These are phyloP conservation scores for Habropoda laboriosa DNA, from an alignment of 1,140 invertebrate species.

Conservation along the genomic window DNA sequence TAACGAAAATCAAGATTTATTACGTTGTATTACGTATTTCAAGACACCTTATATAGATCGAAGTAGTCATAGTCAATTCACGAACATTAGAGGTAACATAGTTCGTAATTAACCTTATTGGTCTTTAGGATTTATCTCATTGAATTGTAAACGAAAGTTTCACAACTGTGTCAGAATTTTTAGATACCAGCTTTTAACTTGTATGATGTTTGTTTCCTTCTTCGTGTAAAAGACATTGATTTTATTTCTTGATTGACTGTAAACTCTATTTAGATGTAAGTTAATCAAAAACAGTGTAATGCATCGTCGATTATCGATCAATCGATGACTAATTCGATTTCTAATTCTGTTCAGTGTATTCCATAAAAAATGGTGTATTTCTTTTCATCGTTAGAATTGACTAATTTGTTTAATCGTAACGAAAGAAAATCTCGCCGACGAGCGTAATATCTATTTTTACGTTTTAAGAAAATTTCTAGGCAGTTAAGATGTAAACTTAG, in stretches of 20 bases:
- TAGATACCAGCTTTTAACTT: not conserved
- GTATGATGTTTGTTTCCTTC: not conserved
- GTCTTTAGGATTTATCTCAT: not conserved
- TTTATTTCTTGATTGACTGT: conserved; percentile 5
- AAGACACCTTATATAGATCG: not conserved
- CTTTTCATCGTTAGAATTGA: not conserved
- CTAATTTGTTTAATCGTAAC: not conserved
- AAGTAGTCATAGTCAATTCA: conserved; percentile 39
- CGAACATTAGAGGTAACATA: conserved; percentile 24
- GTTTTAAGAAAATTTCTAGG: not conserved
- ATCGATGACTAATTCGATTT: not conserved
- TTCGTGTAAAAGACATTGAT: not conserved
- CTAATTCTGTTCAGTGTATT: too few species aligned
- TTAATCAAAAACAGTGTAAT: not conserved
- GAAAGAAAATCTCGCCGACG: not conserved
- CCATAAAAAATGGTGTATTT: too few species aligned
- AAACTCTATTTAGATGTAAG: too few species aligned
- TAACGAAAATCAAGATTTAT: not conserved
- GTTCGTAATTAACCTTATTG: conserved; percentile 16
- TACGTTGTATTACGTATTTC: not conserved
- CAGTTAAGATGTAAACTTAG: not conserved
- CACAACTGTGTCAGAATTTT: not conserved
- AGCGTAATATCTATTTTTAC: not conserved
- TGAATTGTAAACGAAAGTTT: not conserved
- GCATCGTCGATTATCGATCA: not conserved